A percentile compares a stretch with the other conserved stretches of the same genome.
phyloP scores from a whole-genome alignment of 2,797 vertebrate genomes.

The Falco concolor region DNA sequence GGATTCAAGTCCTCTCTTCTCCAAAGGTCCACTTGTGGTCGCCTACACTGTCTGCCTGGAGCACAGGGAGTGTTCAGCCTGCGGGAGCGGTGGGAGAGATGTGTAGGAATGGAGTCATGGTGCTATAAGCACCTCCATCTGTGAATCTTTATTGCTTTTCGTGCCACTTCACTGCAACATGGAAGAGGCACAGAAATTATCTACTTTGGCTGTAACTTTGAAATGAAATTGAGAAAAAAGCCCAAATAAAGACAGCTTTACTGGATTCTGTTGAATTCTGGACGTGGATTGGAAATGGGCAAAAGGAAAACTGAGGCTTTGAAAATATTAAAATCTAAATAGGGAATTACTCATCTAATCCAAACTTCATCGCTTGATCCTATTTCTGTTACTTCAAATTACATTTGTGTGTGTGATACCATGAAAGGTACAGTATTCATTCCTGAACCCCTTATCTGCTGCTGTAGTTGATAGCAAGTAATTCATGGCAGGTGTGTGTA shows the following conservation, averaged over 20 bases:
- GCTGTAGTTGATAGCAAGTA: not conserved
- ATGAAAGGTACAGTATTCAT: not conserved
- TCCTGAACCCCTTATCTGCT: not conserved
- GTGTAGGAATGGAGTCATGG: not conserved
- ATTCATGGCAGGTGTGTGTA: not conserved
- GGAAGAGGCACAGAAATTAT: not conserved
- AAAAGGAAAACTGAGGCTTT: not conserved
- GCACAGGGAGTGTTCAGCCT: not conserved
- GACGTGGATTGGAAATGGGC: not conserved
- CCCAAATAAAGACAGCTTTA: not conserved
- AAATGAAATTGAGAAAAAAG: not conserved
- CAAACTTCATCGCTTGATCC: not conserved
- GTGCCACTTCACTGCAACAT: not conserved
- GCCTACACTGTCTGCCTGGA: not conserved
- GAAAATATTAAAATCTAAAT: not conserved
- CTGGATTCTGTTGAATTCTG: not conserved
- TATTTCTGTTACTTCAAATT: not conserved
- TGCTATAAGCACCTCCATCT: not conserved
- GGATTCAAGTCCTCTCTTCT: not conserved
- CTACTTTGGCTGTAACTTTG: not conserved
- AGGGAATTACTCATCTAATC: not conserved
- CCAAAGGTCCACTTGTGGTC: not conserved
- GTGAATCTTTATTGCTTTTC: not conserved
- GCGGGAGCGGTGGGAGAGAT: not conserved
- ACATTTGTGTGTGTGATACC: not conserved